Percentiles rank a stretch among this genome's conserved stretches.
Evolutionary conservation across 2,113 vertebrate genomes (phyloP).

Genomic region (Synchiropus splendidus): DNA sequence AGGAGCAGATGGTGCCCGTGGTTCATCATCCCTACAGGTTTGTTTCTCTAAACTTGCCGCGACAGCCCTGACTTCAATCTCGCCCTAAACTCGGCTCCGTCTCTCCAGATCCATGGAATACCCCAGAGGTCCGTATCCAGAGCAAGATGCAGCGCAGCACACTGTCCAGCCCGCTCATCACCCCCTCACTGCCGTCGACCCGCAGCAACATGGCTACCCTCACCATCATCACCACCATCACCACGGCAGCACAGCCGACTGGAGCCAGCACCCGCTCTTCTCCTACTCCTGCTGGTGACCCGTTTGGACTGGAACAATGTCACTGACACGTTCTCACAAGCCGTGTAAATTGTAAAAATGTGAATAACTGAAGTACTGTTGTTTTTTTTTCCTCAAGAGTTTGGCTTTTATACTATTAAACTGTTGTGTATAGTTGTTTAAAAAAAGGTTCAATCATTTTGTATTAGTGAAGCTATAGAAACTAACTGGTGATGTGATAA

Average conservation of each 20-base stretch:
- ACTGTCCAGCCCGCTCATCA: constrained; percentile 12
- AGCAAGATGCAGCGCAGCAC: constrained; percentile 1
- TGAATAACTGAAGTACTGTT: neutral
- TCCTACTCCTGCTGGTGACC: constrained; percentile 79
- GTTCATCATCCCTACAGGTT: constrained; percentile 63
- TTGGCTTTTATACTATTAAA: neutral
- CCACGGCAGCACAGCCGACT: constrained; percentile 65
- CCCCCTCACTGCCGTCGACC: constrained; percentile 2
- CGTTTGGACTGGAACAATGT: no score
- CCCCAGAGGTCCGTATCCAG: constrained; percentile 8
- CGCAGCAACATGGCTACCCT: constrained; percentile 27
- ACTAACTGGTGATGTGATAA: no score
- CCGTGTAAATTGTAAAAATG: constrained; percentile 9
- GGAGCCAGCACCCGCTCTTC: constrained; percentile 80
- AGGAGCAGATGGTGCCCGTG: constrained; percentile 66
- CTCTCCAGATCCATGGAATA: constrained; percentile 25
- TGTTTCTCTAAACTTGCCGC: neutral
- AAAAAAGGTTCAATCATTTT: no score
- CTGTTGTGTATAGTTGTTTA: no score
- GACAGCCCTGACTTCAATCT: no score
- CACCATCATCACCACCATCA: constrained; percentile 40
- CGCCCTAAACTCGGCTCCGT: neutral
- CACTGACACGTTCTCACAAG: no score
- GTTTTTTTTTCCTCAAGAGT: neutral
- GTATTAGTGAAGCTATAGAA: no score